Evolutionary conservation across 2,888 invertebrate genomes (phyloP).

Genomic region (Troilus luridus): DNA sequence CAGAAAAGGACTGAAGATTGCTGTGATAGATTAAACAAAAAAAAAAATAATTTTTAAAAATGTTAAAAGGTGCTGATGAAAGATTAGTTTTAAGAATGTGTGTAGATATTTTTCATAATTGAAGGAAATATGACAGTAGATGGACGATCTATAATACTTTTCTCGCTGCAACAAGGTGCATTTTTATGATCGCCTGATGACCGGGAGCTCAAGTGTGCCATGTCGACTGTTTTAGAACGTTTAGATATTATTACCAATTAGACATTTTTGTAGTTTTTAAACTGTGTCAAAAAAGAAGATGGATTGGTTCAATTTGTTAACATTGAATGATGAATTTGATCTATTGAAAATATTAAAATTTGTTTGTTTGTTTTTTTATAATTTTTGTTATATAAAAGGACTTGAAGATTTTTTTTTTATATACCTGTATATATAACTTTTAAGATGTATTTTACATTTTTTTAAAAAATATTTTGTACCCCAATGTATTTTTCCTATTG

Average conservation of each 20-base stretch:
- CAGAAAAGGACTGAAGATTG: constrained; percentile 64
- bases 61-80: constrained; percentile 58
- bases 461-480: constrained; percentile 58
- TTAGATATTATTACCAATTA: constrained; percentile 53
- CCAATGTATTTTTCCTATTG: constrained; percentile 44
- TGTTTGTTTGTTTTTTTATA: constrained; percentile 53
- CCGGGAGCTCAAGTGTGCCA: constrained; percentile 59
- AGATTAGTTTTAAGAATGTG: constrained; percentile 57
- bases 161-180: constrained; percentile 55
- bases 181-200: constrained; percentile 54
- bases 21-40: constrained; percentile 63
- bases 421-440: constrained; percentile 52
- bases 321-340: constrained; percentile 57
- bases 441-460: constrained; percentile 59
- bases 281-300: constrained; percentile 56
- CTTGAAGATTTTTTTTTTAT: constrained; percentile 56
- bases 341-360: constrained; percentile 55
- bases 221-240: constrained; percentile 54
- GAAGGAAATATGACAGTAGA: constrained; percentile 49
- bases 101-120: constrained; percentile 58
- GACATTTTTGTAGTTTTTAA: constrained; percentile 54
- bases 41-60: constrained; percentile 34
- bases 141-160: constrained; percentile 40
- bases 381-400: constrained; percentile 54
- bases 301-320: constrained; percentile 57